Evolutionary conservation across 1,140 invertebrate genomes (phyloP), one percentile per base, ranked within the genome.

Genomic region (Zaprionus nigranus): DNA sequence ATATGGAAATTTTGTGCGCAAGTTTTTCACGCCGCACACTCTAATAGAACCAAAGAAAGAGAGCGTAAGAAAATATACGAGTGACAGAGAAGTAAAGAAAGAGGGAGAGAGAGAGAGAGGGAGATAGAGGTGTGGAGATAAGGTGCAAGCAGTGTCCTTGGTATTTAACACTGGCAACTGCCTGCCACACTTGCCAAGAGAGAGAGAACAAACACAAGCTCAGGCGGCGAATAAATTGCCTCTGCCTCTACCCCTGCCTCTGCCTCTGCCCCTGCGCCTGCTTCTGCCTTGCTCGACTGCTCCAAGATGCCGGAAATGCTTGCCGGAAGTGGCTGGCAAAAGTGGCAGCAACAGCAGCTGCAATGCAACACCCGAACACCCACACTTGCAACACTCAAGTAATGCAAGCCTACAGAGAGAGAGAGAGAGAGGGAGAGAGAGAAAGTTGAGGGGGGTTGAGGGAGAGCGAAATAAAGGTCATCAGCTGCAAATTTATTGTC

Each of bases 1-100:
- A 88, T 88, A 88, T 88, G 85, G 85, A 90, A 88, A 88, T 88
- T 90, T 74, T 81, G 79, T 88, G 74, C 65, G 58, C 68, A 87
- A 84, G 57, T 88, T 84, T 76, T 77, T 78, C 70, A 68, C 36
- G 53, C 57, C 67, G 51, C 66, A 71, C 43, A 62, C 63, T 40
- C 34, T 56, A 40, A 53, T 26, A 53, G 22, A 53, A 53, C n/a
- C 11, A 54, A 24, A 43, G n/a, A 26, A 12, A 53, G 22, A 46
- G 3, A 63, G n/a, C 30, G 2, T 1, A n/a, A 57, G 12, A 38
- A 9, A 36, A 3, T 24, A 12, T 12, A 17, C 11, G 17, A 26
- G 36, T n/a, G 53, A 77, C 17, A 3, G 12, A 24, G 56, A 46
- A 28, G 5, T 2, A 26, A 11, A 3, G 30, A 11, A 7, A 9